A percentile compares a stretch with the other conserved stretches of the same genome.
Conservation (phyloP, 1,140 invertebrate species). For the Acromyrmex heyeri region DNA sequence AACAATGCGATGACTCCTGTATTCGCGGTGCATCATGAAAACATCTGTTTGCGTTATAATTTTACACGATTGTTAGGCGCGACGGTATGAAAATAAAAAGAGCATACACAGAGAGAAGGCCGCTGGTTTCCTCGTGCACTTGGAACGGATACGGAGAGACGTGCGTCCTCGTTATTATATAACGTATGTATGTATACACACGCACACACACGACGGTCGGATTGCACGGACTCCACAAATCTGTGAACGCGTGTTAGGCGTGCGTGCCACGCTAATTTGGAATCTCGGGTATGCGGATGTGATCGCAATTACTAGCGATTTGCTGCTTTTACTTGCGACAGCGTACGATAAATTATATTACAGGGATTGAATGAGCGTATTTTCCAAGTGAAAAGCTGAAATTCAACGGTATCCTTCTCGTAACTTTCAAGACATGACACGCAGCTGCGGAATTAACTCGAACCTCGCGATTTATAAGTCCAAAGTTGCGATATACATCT, state of each 20-base stretch:
- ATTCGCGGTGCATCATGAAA: conserved; percentile 24
- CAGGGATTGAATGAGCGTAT: neutral
- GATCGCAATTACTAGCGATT: neutral
- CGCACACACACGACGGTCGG: neutral
- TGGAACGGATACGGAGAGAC: conserved; percentile 41
- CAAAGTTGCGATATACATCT: neutral
- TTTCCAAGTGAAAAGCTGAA: neutral
- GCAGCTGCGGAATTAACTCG: neutral
- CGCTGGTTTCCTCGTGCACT: conserved; percentile 40
- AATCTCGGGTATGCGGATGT: conserved; percentile 49
- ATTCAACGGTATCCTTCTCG: neutral
- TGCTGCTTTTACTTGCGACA: conserved; percentile 21
- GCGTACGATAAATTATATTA: conserved; percentile 7
- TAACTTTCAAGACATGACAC: neutral
- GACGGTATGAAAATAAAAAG: conserved; percentile 43
- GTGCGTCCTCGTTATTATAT: conserved; percentile 59
- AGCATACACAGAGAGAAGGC: neutral
- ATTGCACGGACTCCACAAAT: conserved; percentile 18
- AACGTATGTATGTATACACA: neutral
- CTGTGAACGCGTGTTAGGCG: conserved; percentile 10
- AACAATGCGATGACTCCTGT: conserved; percentile 3
- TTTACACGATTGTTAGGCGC: conserved; percentile 40
- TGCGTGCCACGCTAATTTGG: conserved; percentile 51
- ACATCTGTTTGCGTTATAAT: conserved; percentile 58
- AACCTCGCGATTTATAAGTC: neutral